Base-by-base conservation (phyloP, 2,888 invertebrate genomes). In the Amblyjoppa fuscipennis region DNA sequence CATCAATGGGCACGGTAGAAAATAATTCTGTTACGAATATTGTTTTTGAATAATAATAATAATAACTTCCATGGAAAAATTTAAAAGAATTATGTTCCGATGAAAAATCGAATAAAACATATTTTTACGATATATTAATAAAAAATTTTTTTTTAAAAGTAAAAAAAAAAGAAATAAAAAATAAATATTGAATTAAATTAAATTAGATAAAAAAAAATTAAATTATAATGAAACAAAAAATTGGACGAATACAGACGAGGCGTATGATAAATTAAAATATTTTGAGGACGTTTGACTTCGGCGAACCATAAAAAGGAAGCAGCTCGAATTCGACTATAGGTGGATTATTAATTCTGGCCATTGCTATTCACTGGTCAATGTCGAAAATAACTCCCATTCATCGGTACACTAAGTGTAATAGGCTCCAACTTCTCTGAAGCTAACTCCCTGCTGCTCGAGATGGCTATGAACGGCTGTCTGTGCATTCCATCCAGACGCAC, bases 331-430 rank as follows among this genome's bases (percentile, higher is more conserved):
- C 4, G 13, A 25, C 16, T 16, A 25, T 66, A 13, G 13, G 49
- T 45, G 51, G 25, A 56, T 56, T 7, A 13, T 34, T 20, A n/a
- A 16, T 31, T 49, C 20, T 20, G 34, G 28, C 13, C 41, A 61
- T 59, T 41, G 51, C 20, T 38, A 13, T 20, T 13, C 11, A 68
- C 59, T 61, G 83, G 80, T 83, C 82, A 73, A 81, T 79, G 83
- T 87, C 85, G 80, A 85, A 87, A 89, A 86, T 88, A 87, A 79
- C 81, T 79, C 77, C 85, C 85, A 87, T 89, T 88, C 85, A 88
- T 84, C 76, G 68, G 56, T 56, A 70, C 82, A 87, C 64, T 31
- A 81, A 28, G 81, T 84, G 76, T 86, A 88, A 88, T 85, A 86
- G 80, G 76, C 78, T 68, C 71, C n/a, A 68, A 51, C 64, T 81